Conservation (phyloP, 2,113 vertebrate genomes). For the Pardalotus punctatus region DNA sequence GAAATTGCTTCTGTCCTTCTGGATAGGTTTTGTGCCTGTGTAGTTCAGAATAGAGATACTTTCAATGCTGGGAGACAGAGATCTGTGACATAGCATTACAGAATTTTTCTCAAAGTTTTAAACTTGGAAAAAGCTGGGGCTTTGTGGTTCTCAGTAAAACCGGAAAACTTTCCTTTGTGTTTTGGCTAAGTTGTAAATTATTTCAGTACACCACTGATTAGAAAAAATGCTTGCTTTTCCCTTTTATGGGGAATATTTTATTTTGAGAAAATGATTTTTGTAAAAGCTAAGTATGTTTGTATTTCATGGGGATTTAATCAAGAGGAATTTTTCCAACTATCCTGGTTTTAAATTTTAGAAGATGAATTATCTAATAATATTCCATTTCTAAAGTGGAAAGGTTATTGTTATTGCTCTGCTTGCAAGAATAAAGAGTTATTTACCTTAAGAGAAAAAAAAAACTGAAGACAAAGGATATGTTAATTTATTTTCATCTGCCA, state of each 20-base stretch:
- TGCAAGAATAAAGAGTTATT: neutral
- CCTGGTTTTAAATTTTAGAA: neutral
- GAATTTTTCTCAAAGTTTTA: neutral
- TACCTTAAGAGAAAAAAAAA: neutral
- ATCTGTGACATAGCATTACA: neutral
- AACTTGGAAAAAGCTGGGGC: neutral
- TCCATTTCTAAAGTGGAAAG: neutral
- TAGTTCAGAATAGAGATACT: neutral
- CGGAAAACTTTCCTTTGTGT: neutral
- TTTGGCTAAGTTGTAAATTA: neutral
- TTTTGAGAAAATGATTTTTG: neutral
- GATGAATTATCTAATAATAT: neutral
- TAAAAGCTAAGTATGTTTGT: neutral
- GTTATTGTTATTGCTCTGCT: neutral
- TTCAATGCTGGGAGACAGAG: neutral
- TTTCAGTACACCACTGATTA: neutral
- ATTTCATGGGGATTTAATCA: neutral
- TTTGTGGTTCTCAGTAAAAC: neutral
- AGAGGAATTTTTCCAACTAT: neutral
- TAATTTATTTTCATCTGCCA: neutral
- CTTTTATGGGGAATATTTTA: neutral
- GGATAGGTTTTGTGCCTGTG: neutral
- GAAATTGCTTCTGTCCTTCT: neutral
- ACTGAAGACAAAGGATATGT: neutral
- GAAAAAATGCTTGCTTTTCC: neutral